Conservation (phyloP, 2,797 vertebrate species). For the Trematomus bernacchii region DNA sequence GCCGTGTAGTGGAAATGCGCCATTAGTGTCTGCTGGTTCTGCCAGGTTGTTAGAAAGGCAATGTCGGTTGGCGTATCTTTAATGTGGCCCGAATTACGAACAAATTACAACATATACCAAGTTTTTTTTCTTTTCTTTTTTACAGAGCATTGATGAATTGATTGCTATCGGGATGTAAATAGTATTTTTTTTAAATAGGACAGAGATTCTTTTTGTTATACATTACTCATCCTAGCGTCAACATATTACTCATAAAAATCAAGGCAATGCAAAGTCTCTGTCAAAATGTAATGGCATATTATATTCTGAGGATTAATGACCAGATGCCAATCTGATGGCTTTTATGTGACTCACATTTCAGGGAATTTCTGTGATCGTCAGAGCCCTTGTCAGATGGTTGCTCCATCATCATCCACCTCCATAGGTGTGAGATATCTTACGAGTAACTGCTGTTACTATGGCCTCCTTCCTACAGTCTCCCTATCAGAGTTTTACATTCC, state of each 20-base stretch:
- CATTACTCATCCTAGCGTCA: neutral
- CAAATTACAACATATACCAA: no score
- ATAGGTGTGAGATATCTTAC: constrained; percentile 71
- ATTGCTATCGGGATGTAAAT: no score
- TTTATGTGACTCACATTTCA: constrained; percentile 58
- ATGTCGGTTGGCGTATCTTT: no score
- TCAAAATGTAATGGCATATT: constrained; percentile 10
- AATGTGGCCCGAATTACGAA: no score
- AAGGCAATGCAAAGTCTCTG: constrained; percentile 14
- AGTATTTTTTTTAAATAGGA: no score
- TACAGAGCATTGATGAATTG: no score
- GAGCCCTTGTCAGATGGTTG: constrained; percentile 46
- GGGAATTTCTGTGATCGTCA: constrained; percentile 67
- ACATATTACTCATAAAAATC: neutral
- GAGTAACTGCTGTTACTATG: constrained; percentile 45
- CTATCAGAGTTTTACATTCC: constrained; percentile 45
- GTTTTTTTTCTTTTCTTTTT: no score
- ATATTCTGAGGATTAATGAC: constrained; percentile 29
- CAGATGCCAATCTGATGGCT: constrained; percentile 22
- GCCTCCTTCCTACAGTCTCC: constrained; percentile 30
- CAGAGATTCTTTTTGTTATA: no score
- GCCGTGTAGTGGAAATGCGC: no score
- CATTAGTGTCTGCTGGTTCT: no score
- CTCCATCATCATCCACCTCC: constrained; percentile 35
- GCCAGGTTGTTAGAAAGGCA: no score